A percentile compares a stretch with the other conserved stretches of the same genome.
Evolutionary conservation across 2,113 vertebrate species (phyloP).

Genomic region (Semnornis frantzii): DNA sequence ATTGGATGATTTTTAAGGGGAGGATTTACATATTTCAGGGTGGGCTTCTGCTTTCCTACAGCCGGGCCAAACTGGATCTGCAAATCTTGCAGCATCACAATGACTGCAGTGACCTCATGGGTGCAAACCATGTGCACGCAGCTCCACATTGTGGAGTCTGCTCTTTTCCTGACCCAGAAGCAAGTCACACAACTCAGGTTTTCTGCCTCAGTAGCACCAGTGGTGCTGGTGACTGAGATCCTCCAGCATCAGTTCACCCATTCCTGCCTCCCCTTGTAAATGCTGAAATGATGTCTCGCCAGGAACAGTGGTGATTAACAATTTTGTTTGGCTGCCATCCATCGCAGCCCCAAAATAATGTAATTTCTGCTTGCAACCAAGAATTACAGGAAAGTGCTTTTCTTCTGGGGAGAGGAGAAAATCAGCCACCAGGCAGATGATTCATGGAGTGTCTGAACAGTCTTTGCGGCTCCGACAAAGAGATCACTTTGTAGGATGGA

Average conservation of each 20-base stretch:
- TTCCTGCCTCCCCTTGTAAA: neutral
- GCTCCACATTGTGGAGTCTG: neutral
- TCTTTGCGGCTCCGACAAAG: neutral
- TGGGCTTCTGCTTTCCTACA: neutral
- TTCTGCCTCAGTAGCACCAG: neutral
- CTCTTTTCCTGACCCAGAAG: neutral
- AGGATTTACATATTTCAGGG: neutral
- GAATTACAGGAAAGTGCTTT: neutral
- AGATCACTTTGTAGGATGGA: neutral
- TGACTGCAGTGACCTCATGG: neutral
- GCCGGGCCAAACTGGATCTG: neutral
- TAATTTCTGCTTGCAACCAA: neutral
- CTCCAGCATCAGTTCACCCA: neutral
- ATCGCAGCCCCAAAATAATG: neutral
- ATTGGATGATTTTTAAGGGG: neutral
- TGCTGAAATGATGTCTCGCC: neutral
- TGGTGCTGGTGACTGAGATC: neutral
- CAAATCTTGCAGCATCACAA: too few species aligned
- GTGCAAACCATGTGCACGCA: fast-evolving
- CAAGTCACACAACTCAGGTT: neutral
- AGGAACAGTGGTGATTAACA: neutral
- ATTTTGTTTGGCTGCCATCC: neutral
- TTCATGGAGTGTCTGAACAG: neutral
- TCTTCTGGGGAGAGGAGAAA: neutral
- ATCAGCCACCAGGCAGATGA: neutral